Evolutionary conservation across 2,797 vertebrate species (phyloP), one percentile per base, ranked within the genome.

Genomic region (Acipenser oxyrinchus): DNA sequence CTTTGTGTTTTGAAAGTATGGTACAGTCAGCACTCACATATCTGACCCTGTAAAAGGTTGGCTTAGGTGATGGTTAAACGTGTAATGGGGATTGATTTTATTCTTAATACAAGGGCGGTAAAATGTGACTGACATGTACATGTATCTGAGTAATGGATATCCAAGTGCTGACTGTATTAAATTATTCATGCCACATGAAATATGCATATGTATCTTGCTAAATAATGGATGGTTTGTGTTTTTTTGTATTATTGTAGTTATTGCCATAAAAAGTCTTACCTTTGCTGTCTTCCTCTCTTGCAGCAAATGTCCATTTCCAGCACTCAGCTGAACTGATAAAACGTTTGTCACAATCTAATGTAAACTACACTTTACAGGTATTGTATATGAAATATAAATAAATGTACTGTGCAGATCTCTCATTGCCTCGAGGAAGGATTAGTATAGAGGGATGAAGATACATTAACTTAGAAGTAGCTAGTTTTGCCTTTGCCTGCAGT

Each of bases 331-430:
- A 99, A 87, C 88, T 98, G 76, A 92, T 99, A 81, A 96, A 93
- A 82, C 94, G 89, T 78, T 89, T 99, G 65, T 93, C 98, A 86
- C 94, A 94, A 85, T 89, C 91, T 65, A 94, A 93, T 75, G 92
- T 94, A 69, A 99, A 99, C 88, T 97, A 98, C 81, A 94, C 94
- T 51, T 91, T 98, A 89, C 95, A 99, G 96, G 96, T 95, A 86
- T 68, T 37, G 37, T 37, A 37, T 37, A 37, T 37, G 4, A 58
- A 15, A 57, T 37, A 37, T 37, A 37, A 37, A 37, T 37, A 37
- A 37, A 37, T 37, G 37, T 37, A 37, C 37, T 5, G 5, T 5
- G 37, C 37, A 37, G 37, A 37, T 37, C 37, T 37, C 3, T 37
- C 37, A 37, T 37, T 37, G 37, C 37, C 37, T 37, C 37, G 5